Conservation (phyloP, 2,797 vertebrate genomes). For the Gadopsis bispinosus region DNA sequence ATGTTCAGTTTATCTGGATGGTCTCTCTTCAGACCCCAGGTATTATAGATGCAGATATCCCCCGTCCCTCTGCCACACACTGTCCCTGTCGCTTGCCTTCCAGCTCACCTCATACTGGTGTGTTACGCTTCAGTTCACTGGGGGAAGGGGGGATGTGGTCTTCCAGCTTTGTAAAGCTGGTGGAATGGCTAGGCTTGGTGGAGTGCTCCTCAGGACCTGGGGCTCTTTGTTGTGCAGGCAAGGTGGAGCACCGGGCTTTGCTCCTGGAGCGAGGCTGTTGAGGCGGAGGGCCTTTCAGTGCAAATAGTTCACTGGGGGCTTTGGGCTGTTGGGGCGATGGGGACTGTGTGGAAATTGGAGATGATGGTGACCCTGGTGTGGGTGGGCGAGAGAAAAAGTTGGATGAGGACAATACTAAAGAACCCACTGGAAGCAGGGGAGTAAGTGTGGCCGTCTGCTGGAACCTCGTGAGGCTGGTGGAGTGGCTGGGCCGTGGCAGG, state of each 20-base stretch:
- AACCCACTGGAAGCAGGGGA: slow-evolving; percentile 57
- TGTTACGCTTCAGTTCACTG: slow-evolving; percentile 77
- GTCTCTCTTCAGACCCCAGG: slow-evolving; percentile 52
- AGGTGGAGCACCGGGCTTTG: slow-evolving; percentile 80
- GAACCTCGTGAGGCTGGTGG: slow-evolving; percentile 82
- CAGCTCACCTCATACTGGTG: slow-evolving; percentile 63
- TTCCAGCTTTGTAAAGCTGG: slow-evolving; percentile 78
- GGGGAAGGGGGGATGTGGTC: slow-evolving; percentile 74
- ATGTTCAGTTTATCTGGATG: slow-evolving; percentile 39
- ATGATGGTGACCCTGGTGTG: slow-evolving; percentile 31
- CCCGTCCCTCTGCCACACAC: slow-evolving; percentile 40
- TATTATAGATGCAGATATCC: slow-evolving; percentile 41
- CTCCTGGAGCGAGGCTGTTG: slow-evolving; percentile 69
- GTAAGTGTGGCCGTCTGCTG: slow-evolving; percentile 57
- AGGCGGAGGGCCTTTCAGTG: slow-evolving; percentile 74
- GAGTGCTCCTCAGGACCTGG: slow-evolving; percentile 58
- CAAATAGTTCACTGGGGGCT: slow-evolving; percentile 69
- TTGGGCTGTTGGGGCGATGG: slow-evolving; percentile 43
- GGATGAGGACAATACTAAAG: slow-evolving; percentile 37
- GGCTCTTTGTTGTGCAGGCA: slow-evolving; percentile 78
- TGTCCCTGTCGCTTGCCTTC: slow-evolving; percentile 16
- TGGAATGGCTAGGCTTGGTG: slow-evolving; percentile 80
- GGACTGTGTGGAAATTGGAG: slow-evolving; percentile 28
- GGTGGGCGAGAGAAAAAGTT: slow-evolving; percentile 32
- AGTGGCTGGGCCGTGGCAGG: slow-evolving; percentile 79